Evolutionary conservation across 2,113 vertebrate species (phyloP).

Genomic region (Mesocricetus auratus): DNA sequence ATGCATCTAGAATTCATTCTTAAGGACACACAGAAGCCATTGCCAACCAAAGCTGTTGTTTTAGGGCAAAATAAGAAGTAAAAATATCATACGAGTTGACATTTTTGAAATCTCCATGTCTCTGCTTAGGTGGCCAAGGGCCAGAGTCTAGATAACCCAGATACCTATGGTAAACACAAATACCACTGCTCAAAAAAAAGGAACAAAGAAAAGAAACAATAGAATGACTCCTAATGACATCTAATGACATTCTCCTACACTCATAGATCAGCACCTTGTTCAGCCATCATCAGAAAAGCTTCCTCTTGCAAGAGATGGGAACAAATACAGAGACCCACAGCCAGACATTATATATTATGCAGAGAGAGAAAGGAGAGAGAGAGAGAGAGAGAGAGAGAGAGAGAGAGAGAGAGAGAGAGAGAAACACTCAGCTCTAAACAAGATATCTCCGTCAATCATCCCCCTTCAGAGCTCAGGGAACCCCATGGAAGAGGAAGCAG

Average conservation of each 20-base stretch:
- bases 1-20: slow-evolving; percentile 32
- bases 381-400: background rate
- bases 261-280: background rate
- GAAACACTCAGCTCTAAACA: background rate
- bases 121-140: background rate
- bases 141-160: background rate
- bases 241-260: background rate
- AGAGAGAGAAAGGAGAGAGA: background rate
- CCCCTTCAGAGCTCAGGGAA: background rate
- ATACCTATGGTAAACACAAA: background rate
- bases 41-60: background rate
- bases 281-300: background rate
- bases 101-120: background rate
- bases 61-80: background rate
- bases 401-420: background rate
- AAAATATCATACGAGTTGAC: background rate
- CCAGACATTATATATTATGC: background rate
- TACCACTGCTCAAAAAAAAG: background rate
- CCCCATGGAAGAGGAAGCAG: background rate
- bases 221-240: background rate
- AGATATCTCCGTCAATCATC: background rate
- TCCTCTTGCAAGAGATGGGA: background rate
- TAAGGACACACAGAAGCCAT: background rate
- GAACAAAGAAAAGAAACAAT: background rate
- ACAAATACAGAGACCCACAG: background rate